Percentiles rank a stretch among this genome's conserved stretches.
Conservation (phyloP, 30 jellyfish, hydroid and myxozoan genomes). For the Catostylus mosaicus region DNA sequence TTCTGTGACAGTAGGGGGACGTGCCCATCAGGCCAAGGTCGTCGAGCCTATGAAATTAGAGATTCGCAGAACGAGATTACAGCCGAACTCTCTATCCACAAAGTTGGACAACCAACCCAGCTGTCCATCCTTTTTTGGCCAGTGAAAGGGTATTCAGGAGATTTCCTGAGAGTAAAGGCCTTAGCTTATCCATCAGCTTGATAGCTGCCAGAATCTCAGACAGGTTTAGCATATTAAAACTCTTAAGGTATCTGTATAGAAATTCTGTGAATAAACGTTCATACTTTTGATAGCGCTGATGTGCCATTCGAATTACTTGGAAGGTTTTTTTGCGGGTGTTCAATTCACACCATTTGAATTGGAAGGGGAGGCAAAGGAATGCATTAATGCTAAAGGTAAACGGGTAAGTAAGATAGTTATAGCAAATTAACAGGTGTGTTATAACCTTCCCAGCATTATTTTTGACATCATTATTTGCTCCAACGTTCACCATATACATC, state of each 20-base stretch:
- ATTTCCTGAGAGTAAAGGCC: not conserved
- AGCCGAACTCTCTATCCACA: no score
- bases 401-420: not conserved
- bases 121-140: not conserved
- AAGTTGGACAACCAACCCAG: not conserved
- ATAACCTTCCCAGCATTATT: not conserved
- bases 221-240: no score
- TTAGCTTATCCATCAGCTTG: not conserved
- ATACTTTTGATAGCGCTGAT: conserved; percentile 22
- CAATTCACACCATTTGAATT: conserved; percentile 51
- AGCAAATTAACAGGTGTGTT: not conserved
- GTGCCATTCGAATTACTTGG: conserved; percentile 48
- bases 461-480: not conserved
- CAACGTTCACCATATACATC: not conserved
- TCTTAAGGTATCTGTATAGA: no score
- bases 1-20: no score
- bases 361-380: conserved; percentile 44
- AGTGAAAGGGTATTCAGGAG: not conserved
- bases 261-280: not conserved
- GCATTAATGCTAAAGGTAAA: not conserved
- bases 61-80: no score
- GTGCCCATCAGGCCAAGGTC: no score
- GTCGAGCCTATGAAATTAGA: no score
- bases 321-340: conserved; percentile 50
- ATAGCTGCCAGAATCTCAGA: no score